Base-by-base conservation (phyloP, 92 coral and sea anemone species). In the Pocillopora grandis region DNA sequence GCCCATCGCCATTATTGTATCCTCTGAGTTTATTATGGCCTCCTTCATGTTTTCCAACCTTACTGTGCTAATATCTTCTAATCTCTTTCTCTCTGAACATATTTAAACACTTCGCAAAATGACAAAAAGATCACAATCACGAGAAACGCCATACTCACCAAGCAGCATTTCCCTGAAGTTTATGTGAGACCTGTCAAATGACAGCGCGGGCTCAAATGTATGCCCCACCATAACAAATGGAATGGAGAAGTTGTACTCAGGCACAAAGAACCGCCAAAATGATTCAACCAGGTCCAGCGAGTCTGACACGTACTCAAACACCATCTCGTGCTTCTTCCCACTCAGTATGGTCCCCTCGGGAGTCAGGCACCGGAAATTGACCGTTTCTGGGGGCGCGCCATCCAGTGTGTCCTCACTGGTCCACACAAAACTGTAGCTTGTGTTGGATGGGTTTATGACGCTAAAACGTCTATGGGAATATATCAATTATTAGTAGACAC, bases 191-290 rank as follows among this genome's bases (percentile, higher is more conserved):
- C 98, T 84, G 66, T 97, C 99, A 74, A 97, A 95, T 5, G 99
- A 97, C 57, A 97, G 89, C 58, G 92, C 96, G 35, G 99, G 99
- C 77, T 97, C 99, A 81, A 90, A 87, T 12, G 99, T 97, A 82
- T 94, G 99, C 19, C 99, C 99, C 58, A 97, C 99, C 80, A 97
- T 80, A 59, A 94, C 92, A 80, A 97, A 97, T 6, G 99, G 99
- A 5, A 97, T 91, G 2, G 99, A 97, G 86, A 97, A 91, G 89
- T 91, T 97, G 62, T 92, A 90, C 23, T 97, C 99, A 9, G 95
- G 99, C 18, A 97, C 87, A 76, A 94, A 97, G 90, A 97, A 94
- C n/a, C 99, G 86, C 99, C 99, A 96, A 92, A 96, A 96, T 42
- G 99, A 96, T 78, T 96, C 99, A 18, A 90, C 89, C 55, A 96